These are phyloP conservation scores for Lordiphosa fenestrarum DNA, from an alignment of 2,888 invertebrate genomes.

Conservation along the genomic window DNA sequence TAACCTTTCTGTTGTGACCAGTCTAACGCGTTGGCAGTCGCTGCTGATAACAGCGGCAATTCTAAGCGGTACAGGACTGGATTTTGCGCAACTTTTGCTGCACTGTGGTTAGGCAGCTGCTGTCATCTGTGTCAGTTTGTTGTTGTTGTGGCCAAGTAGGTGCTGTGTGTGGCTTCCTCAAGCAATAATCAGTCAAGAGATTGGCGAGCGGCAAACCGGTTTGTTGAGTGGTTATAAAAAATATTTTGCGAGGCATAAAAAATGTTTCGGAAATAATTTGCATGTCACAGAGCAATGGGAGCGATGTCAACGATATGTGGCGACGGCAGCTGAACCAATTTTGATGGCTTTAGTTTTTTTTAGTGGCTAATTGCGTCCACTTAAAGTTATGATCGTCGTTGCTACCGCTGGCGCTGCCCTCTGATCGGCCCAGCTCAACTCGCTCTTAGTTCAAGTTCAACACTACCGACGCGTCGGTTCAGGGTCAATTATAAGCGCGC, in stretches of 20 bases:
- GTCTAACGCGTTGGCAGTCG: slow-evolving; percentile 53
- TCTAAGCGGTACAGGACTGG: slow-evolving; percentile 38
- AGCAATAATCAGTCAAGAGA: slow-evolving; percentile 38
- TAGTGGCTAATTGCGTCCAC: slow-evolving; percentile 55
- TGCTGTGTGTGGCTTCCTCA: slow-evolving; percentile 47
- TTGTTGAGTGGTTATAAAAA: slow-evolving; percentile 51
- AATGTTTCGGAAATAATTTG: slow-evolving; percentile 70
- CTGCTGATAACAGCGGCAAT: slow-evolving; percentile 45
- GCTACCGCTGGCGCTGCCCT: slow-evolving; percentile 31
- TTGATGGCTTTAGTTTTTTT: slow-evolving; percentile 22
- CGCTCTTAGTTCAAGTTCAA: slow-evolving; percentile 66
- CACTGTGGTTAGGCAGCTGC: slow-evolving; percentile 52
- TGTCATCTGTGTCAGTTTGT: slow-evolving; percentile 39
- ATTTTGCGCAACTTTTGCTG: slow-evolving; percentile 52
- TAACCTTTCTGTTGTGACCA: slow-evolving; percentile 64
- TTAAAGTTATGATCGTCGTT: slow-evolving; percentile 39
- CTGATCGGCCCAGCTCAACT: slow-evolving; percentile 10
- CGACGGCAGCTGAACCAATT: slow-evolving; percentile 42
- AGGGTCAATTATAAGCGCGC: slow-evolving; percentile 57
- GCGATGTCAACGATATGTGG: slow-evolving; percentile 11
- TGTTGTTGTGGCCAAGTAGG: slow-evolving; percentile 10
- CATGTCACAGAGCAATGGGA: slow-evolving; percentile 34
- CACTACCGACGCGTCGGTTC: slow-evolving; percentile 47
- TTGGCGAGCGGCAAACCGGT: slow-evolving; percentile 53
- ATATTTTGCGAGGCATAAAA: slow-evolving; percentile 29